Base-by-base conservation (phyloP, 2,888 invertebrate species). In the Microdon myrmicae region DNA sequence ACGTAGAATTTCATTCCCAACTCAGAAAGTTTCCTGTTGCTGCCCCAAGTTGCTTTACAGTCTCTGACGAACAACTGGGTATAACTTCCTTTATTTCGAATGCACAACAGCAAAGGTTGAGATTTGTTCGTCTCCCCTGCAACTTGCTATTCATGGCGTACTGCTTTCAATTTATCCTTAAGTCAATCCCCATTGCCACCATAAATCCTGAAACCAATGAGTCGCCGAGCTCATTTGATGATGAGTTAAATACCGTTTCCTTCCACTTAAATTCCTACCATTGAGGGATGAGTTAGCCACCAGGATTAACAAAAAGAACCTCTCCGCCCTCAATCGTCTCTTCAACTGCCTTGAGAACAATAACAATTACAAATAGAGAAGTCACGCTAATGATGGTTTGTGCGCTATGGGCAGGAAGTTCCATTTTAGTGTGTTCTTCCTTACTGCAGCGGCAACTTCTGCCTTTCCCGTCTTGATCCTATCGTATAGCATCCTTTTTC, bases 181-280 rank as follows among this genome's bases (percentile, higher is more conserved):
- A 31, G 43, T 16, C 35, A 49, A 51, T 37, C 51, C 29, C 16
- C 26, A 41, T 26, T 9, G 1, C 34, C 31, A 39, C 28, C 17
- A 14, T 25, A 8, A 4, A 19, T 14, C 10, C 10, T 10, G 9
- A 8, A 22, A 12, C 9, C 17, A 23, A 16, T 28, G 12, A 22
- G 8, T 31, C 37, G 17, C 12, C 41, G 35, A n/a, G 31, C 41
- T 34, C 39, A 34, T 29, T 26, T 49, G 44, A 61, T 58, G 58
- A 58, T 41, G 58, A 64, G 58, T 64, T 58, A 64, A 64, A 51
- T 58, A 51, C 41, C 51, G 58, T 41, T 64, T 64, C 61, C 58
- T 49, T 41, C 25, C 55, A 48, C 31, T 48, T 55, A 55, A 55
- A 48, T 60, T 47, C 48, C 43, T 22, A 19, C 17, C 23, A n/a